phyloP scores from a whole-genome alignment of 2,113 vertebrate genomes.

The Rhadina sibilatrix region DNA sequence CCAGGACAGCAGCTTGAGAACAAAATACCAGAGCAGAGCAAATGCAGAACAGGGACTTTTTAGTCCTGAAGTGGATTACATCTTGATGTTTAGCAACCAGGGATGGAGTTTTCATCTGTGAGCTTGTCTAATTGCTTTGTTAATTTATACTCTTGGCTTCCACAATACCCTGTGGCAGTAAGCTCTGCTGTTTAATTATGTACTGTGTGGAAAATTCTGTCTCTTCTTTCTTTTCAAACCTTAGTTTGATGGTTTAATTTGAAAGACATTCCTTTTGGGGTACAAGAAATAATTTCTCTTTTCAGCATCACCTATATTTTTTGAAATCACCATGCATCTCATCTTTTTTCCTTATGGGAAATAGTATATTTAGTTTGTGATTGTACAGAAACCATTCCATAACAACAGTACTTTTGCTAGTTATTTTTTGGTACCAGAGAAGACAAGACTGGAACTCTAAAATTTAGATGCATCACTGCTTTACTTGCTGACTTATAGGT shows the following conservation, averaged over 20 bases:
- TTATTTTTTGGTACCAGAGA: neutral
- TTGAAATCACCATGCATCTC: neutral
- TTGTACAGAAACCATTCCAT: neutral
- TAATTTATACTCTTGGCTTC: conserved; percentile 29
- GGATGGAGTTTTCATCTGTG: neutral
- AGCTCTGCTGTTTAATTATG: conserved; percentile 13
- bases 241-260: neutral
- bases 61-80: neutral
- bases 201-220: neutral
- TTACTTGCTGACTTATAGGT: neutral
- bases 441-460: neutral
- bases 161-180: neutral
- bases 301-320: neutral
- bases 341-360: neutral
- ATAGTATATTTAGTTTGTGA: neutral
- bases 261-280: neutral
- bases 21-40: neutral
- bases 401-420: neutral
- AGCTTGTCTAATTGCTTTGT: conserved; percentile 30
- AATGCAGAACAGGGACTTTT: neutral
- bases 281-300: neutral
- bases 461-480: neutral
- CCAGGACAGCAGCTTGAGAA: neutral
- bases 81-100: neutral
- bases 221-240: neutral